Evolutionary conservation across 92 coral and sea anemone genomes (phyloP).

Genomic region (Epizoanthus illoricatus): DNA sequence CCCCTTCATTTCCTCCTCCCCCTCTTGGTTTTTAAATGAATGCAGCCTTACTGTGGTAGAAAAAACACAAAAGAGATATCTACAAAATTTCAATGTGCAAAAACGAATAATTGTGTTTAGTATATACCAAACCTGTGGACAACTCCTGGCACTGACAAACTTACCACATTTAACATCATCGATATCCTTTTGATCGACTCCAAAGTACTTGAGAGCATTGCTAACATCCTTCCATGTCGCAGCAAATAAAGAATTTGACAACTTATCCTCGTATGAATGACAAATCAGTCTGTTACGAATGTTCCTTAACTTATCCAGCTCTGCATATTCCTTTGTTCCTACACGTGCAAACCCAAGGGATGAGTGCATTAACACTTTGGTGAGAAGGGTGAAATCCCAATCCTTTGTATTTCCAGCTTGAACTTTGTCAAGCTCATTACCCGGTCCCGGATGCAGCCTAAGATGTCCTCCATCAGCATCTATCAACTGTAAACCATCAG

Average conservation of each 20-base stretch:
- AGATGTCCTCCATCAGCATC: not conserved
- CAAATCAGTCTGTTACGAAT: constrained; percentile 42
- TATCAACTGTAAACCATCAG: not conserved
- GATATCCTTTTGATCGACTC: not conserved
- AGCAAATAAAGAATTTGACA: constrained; percentile 6
- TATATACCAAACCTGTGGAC: no score
- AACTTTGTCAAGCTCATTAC: not conserved
- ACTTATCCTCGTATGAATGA: constrained; percentile 37
- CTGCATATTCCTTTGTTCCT: not conserved
- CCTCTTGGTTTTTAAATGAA: no score
- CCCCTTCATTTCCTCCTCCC: no score
- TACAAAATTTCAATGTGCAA: no score
- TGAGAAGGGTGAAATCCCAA: not conserved
- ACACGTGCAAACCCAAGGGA: not conserved
- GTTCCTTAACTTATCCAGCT: constrained; percentile 30
- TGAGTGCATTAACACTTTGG: constrained; percentile 7
- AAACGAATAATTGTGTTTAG: no score
- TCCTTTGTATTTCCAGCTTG: not conserved
- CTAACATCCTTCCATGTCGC: constrained; percentile 39
- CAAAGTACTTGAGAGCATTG: constrained; percentile 23
- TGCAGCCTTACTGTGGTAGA: no score
- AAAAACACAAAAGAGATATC: no score
- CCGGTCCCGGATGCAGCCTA: not conserved
- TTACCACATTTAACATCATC: no score
- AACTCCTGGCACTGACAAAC: no score